Base-by-base conservation (phyloP, 92 coral and sea anemone species). In the Pocillopora grandis region DNA sequence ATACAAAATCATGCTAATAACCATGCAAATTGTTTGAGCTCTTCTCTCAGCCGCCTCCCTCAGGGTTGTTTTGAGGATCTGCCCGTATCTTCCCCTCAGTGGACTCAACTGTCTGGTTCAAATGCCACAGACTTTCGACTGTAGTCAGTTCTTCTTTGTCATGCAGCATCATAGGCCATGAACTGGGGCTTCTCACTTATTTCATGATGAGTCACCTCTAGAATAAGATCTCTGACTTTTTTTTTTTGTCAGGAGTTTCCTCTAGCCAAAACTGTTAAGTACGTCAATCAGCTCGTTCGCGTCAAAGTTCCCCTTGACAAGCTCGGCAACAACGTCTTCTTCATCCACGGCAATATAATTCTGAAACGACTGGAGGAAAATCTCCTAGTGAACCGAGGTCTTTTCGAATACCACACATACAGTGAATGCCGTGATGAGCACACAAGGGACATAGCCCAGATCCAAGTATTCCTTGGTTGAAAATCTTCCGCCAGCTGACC, bases 401-500 rank as follows among this genome's bases (percentile, higher is more conserved):
- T 86, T 80, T 0, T 79, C 79, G 71, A 86, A 79, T 0, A 78
- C 8, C 2, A 79, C 80, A 55, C 85, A 62, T 11, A 72, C 61
- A 21, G 82, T 33, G 49, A 80, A 89, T n/a, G 88, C 85, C 67
- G 64, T 66, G 60, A 68, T 69, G 23, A 89, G 87, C 75, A 73
- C 62, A 6, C 12, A 57, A 65, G 87, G 89, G 59, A 85, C 77
- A 80, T 81, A 85, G n/a, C 78, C 77, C 13, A 82, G 66, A 33
- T 81, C 89, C 12, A 58, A 65, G 20, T 72, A 89, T 7, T 85
- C 87, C 57, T 80, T 85, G 21, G 77, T 55, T 5, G 82, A 65
- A 20, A 89, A 72, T 37, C 77, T 67, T 74, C 76, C 86, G 16
- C 79, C 75, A 23, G 92, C 85, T 62, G 84, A 52, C 89, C 92